These are phyloP conservation scores for Pangasius larnaudii DNA, from an alignment of 2,797 vertebrate species.

Conservation along the genomic window DNA sequence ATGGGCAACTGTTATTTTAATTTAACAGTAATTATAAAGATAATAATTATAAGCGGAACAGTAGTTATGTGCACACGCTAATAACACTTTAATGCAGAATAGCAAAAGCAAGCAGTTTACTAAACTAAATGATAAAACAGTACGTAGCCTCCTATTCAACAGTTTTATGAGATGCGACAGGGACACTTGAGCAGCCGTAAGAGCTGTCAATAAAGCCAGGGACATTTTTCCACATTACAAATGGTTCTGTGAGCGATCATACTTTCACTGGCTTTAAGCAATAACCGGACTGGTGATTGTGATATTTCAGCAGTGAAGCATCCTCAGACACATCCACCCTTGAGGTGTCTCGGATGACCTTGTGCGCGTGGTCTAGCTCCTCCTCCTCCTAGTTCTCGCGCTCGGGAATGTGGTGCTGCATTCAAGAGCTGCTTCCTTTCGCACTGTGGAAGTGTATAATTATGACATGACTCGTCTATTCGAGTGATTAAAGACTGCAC, in stretches of 20 bases:
- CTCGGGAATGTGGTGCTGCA: background rate
- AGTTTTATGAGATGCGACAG: background rate
- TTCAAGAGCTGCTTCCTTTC: constrained; percentile 24
- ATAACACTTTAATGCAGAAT: background rate
- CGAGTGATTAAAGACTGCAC: background rate
- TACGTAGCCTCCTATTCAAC: background rate
- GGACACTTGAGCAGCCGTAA: background rate
- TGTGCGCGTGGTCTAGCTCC: constrained; percentile 25
- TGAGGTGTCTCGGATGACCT: constrained; percentile 45
- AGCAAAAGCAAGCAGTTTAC: background rate
- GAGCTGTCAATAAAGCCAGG: background rate
- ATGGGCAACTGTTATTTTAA: background rate
- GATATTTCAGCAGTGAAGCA: constrained; percentile 1
- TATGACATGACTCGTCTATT: background rate
- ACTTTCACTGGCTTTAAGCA: background rate
- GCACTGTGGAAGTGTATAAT: background rate
- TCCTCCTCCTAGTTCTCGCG: constrained; percentile 2
- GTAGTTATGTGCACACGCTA: background rate
- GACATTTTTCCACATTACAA: background rate
- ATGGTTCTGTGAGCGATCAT: background rate
- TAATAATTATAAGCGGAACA: background rate
- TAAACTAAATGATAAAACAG: background rate
- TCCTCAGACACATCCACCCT: constrained; percentile 25
- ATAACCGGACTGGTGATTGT: background rate
- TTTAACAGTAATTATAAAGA: background rate